Evolutionary conservation across 2,113 vertebrate species (phyloP).

Genomic region (Cricetomys ansorgei): DNA sequence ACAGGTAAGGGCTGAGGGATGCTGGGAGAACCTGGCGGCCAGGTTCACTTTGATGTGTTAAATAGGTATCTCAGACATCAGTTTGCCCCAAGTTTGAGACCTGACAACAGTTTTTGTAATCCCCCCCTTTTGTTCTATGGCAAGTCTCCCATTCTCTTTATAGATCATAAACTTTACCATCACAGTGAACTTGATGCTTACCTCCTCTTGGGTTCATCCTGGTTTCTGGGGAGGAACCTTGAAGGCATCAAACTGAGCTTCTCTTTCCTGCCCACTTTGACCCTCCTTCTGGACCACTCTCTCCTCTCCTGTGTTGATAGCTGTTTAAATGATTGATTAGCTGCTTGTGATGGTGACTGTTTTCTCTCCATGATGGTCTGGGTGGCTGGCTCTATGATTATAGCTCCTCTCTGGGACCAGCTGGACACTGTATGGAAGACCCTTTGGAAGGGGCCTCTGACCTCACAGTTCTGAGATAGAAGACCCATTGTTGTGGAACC

Average conservation of each 20-base stretch:
- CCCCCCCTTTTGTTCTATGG: neutral
- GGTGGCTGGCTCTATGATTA: neutral
- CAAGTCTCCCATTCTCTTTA: neutral
- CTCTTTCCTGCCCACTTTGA: neutral
- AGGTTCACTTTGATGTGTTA: no score
- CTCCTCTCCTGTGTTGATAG: neutral
- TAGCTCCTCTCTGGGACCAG: neutral
- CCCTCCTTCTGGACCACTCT: neutral
- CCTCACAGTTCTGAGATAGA: neutral
- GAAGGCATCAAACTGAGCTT: neutral
- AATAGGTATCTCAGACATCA: no score
- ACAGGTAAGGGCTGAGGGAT: no score
- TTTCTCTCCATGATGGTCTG: accelerated
- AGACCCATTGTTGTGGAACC: neutral
- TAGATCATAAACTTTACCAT: neutral
- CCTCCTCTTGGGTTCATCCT: no score
- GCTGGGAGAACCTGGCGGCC: no score
- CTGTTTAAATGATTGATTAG: no score
- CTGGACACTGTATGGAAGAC: neutral
- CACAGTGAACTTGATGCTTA: neutral
- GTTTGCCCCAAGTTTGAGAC: no score
- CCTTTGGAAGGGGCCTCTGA: neutral
- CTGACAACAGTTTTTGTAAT: neutral
- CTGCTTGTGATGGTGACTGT: neutral
- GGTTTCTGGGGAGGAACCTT: neutral